These are phyloP conservation scores for Galerucella nymphaeae DNA, from an alignment of 2,888 invertebrate genomes.

Conservation along the genomic window DNA sequence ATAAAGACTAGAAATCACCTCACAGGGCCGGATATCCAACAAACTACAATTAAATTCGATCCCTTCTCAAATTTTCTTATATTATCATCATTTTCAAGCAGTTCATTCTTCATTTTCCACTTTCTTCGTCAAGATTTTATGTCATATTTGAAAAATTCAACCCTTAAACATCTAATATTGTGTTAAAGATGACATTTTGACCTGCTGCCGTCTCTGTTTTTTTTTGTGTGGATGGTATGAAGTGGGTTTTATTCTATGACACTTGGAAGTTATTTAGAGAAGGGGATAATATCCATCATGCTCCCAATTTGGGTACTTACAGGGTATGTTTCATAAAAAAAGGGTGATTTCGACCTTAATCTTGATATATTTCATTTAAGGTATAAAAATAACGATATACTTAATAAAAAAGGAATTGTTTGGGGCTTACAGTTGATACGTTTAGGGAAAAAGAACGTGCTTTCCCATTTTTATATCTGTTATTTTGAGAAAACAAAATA, in stretches of 20 bases:
- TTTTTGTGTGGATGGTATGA: slow-evolving; percentile 7
- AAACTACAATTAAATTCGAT: not conserved
- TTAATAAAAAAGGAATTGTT: not conserved
- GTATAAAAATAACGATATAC: not conserved
- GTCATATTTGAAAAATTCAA: no score
- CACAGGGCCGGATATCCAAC: not conserved
- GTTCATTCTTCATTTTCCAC: no score
- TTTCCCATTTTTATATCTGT: no score
- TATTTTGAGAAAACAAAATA: no score
- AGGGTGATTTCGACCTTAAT: slow-evolving; percentile 1
- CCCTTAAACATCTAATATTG: no score
- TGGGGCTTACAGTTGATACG: not conserved
- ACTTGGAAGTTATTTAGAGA: slow-evolving; percentile 26
- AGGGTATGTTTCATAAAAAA: slow-evolving; percentile 11
- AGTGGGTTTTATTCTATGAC: slow-evolving; percentile 28
- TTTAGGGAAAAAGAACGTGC: not conserved
- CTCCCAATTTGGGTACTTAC: slow-evolving; percentile 16
- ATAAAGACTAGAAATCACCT: slow-evolving; percentile 22
- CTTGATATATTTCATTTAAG: not conserved
- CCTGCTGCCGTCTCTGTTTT: slow-evolving; percentile 4
- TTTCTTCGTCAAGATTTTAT: no score
- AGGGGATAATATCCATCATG: slow-evolving; percentile 30
- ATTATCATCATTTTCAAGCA: no score
- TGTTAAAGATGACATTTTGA: not conserved
- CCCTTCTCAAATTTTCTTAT: no score